Evolutionary conservation across 2,797 vertebrate genomes (phyloP), one percentile per base, ranked within the genome.

Genomic region (Cuniculus paca): DNA sequence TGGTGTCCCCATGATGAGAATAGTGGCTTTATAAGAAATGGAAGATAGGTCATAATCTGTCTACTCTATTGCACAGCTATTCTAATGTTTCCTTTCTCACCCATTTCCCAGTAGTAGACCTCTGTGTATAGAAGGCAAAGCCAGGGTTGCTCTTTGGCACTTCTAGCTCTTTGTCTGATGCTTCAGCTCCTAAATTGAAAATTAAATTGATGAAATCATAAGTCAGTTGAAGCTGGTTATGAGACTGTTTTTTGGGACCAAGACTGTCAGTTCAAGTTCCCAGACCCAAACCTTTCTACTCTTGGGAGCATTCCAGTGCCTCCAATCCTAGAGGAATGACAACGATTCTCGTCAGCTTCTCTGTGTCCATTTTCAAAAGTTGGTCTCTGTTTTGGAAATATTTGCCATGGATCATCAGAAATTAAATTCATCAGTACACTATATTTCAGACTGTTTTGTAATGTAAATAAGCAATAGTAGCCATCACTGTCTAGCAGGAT

Each of bases 101-200:
- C 17, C 20, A 24, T 19, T 88, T 89, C 48, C 6, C 13, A 84
- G 0, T 9, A 77, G 26, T 42, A 65, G 12, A 50, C 77, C 26
- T 31, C 22, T 94, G 20, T 14, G 91, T 85, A n/a, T n/a, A 60
- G 2, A 26, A 75, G 9, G 56, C 42, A 95, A 82, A 95, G 36
- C 34, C 13, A 79, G 86, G 19, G 9, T 9, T 79, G 10, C 83
- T 52, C 77, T 4, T 78, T 70, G 39, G 42, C 24, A 83, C 78
- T 90, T 95, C 81, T 83, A 22, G 77, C 24, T 75, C 50, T 13
- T 58, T n/a, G 0, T 42, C 61, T 94, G 87, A 91, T 77, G 14
- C 16, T 95, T 50, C 26, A 77, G 12, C 13, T 94, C 58, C 36
- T 91, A 88, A 85, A 61, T 50, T 94, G 89, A 81, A 94, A 80